Percentiles rank a stretch among this genome's conserved stretches.
Evolutionary conservation across 2,888 invertebrate genomes (phyloP).

Genomic region (Drosophila anomalata): DNA sequence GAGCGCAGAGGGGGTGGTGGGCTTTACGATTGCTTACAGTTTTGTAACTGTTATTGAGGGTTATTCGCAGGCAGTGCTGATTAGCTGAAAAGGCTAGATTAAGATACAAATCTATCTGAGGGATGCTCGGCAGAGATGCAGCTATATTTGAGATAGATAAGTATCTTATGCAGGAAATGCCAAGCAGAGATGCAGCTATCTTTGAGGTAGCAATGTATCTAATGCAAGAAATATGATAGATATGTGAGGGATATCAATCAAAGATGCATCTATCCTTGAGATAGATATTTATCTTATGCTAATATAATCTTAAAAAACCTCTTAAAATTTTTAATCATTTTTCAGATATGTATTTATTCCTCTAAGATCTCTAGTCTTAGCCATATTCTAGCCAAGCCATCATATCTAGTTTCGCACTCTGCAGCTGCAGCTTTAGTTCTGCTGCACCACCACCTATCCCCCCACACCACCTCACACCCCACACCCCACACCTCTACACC

Average conservation of each 20-base stretch:
- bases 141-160: not conserved
- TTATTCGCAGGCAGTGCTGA: conserved; percentile 59
- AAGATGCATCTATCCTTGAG: not conserved
- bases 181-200: not conserved
- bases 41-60: conserved; percentile 81
- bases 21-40: conserved; percentile 68
- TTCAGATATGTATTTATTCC: too few relatives aligned
- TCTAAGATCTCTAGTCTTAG: too few relatives aligned
- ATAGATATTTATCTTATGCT: not conserved
- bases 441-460: not conserved
- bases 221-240: too few relatives aligned
- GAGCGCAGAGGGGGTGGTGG: conserved; percentile 3
- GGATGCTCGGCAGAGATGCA: not conserved
- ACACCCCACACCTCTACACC: too few relatives aligned
- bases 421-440: conserved; percentile 51
- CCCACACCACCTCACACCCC: not conserved
- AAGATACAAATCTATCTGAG: not conserved
- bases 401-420: conserved; percentile 20
- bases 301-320: too few relatives aligned
- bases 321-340: too few relatives aligned
- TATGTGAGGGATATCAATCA: not conserved
- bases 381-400: conserved; percentile 1
- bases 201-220: not conserved
- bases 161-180: not conserved
- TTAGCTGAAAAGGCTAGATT: not conserved